These are phyloP conservation scores for Enteromius unitaeniatus DNA, from an alignment of 2,797 vertebrate species.

Conservation along the genomic window DNA sequence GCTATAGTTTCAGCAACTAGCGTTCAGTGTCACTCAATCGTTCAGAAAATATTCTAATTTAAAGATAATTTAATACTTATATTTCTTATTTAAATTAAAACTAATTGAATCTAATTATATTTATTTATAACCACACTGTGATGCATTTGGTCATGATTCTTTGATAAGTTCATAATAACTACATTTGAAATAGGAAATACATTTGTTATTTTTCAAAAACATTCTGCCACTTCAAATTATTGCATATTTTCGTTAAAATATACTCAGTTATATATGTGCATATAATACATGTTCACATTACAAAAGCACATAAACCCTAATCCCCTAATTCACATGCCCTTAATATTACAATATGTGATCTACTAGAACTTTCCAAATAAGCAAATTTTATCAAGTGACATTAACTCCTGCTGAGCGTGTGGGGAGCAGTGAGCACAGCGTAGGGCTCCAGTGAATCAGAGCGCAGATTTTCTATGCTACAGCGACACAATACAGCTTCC, in stretches of 20 bases:
- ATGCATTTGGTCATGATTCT: no score
- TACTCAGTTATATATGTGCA: no score
- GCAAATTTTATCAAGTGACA: background rate
- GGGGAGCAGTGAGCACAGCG: background rate
- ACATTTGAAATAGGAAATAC: background rate
- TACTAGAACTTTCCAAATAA: background rate
- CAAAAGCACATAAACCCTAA: background rate
- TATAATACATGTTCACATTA: background rate
- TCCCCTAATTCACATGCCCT: background rate
- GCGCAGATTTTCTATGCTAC: background rate
- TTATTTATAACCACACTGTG: no score
- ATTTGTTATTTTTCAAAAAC: background rate
- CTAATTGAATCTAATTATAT: no score
- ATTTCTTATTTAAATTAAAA: no score
- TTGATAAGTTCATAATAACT: background rate
- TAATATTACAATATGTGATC: background rate
- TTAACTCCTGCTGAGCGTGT: background rate
- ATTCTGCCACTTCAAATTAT: background rate
- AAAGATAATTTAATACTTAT: background rate
- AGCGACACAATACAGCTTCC: background rate
- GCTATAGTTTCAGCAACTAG: background rate
- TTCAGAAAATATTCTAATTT: background rate
- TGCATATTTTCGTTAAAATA: background rate
- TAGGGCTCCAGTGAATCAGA: background rate
- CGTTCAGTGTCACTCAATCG: background rate